Conservation (phyloP, 2,113 vertebrate genomes). For the Nanger granti region DNA sequence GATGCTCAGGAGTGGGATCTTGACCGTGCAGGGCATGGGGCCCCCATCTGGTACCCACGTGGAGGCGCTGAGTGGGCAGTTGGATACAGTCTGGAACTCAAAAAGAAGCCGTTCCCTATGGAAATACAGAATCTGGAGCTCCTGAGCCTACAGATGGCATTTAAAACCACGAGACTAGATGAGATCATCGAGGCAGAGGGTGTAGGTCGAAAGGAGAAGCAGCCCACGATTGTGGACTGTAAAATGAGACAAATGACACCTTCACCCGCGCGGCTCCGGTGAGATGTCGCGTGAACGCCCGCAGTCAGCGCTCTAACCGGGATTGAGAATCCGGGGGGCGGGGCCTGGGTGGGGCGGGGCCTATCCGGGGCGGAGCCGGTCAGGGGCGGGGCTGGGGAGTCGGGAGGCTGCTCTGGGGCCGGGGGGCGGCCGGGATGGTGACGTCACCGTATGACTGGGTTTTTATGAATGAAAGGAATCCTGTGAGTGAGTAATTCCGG, state of each 20-base stretch:
- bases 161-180: slow-evolving; percentile 36
- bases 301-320: rapidly evolving
- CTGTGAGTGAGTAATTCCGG: slow-evolving; percentile 85
- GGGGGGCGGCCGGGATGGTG: slow-evolving; percentile 28
- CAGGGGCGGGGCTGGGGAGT: neutral
- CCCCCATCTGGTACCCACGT: neutral
- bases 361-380: neutral
- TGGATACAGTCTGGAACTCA: neutral
- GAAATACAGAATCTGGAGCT: neutral
- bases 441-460: slow-evolving; percentile 84
- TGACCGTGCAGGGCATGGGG: neutral
- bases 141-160: neutral
- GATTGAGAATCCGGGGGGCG: neutral
- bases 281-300: neutral
- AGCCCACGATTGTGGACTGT: neutral
- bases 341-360: neutral
- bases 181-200: slow-evolving; percentile 36
- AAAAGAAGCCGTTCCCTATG: neutral
- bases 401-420: neutral
- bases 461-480: slow-evolving; percentile 90
- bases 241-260: neutral
- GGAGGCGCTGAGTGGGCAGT: neutral
- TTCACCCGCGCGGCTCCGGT: neutral
- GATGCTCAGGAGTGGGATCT: neutral
- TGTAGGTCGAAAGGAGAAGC: slow-evolving; percentile 4